These are phyloP conservation scores for Chaenogobius annularis DNA, from an alignment of 2,113 vertebrate genomes.

Conservation along the genomic window DNA sequence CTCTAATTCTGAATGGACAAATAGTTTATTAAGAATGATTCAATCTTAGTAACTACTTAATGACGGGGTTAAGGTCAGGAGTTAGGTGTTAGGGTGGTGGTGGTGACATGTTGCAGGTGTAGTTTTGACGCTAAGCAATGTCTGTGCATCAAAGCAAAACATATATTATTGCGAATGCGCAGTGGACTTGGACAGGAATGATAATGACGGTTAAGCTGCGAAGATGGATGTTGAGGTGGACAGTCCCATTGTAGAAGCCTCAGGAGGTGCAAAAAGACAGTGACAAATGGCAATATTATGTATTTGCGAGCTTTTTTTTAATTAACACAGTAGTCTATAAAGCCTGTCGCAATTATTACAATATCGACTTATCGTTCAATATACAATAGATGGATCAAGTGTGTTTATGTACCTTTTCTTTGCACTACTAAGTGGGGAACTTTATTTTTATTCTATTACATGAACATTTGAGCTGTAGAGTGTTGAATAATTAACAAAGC, in stretches of 20 bases:
- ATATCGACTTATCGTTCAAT: too few relatives aligned
- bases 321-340: neutral
- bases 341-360: too few relatives aligned
- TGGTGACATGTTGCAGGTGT: constrained; percentile 28
- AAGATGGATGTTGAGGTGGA: neutral
- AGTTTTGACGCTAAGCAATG: constrained; percentile 1
- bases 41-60: too few relatives aligned
- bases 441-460: too few relatives aligned
- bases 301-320: neutral
- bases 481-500: too few relatives aligned
- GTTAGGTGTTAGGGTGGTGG: neutral
- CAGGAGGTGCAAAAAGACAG: neutral
- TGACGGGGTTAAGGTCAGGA: too few relatives aligned
- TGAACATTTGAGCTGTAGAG: too few relatives aligned
- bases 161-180: neutral
- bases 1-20: too few relatives aligned
- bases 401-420: too few relatives aligned
- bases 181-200: constrained; percentile 45
- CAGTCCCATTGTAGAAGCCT: neutral
- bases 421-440: too few relatives aligned
- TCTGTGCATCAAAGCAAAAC: constrained; percentile 1
- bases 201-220: constrained; percentile 32
- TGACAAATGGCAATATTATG: neutral
- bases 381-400: too few relatives aligned
- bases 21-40: too few relatives aligned